Base-by-base conservation (phyloP, 2,797 vertebrate species). In the Poeciliopsis paucimaculata region DNA sequence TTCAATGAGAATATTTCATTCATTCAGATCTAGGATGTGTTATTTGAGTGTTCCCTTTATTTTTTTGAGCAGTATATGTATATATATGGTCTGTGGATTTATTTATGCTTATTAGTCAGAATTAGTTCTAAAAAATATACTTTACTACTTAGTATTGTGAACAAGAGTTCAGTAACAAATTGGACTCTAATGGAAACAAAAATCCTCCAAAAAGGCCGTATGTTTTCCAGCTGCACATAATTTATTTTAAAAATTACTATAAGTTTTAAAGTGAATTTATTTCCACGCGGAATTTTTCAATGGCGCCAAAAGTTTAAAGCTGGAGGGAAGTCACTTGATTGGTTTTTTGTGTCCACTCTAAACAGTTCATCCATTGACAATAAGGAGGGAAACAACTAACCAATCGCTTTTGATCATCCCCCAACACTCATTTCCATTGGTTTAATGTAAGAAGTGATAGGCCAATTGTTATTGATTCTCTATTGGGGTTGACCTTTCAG, bases 301-400 rank as follows among this genome's bases (percentile, higher is more conserved):
- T 86, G 71, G 86, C 87, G 88, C 91, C 82, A 84, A 88, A 89
- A 62, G 18, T 80, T 91, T 82, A 62, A 91, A 91, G 92, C 85
- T 81, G 87, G 95, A 95, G 94, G 95, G 95, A 96, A 92, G 39
- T 8, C 0, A 8, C 1, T 13, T 53, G 16, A 95, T 95, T 95
- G 94, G 95, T 78, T 77, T 53, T 72, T 73, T 75, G 10, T 82
- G 12, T 68, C 53, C 71, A n/a, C 81, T 75, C 39, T 47, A 62
- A 4, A 4, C 28, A 13, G 6, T 1, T 20, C n/a, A 77, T n/a
- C 86, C 86, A 86, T 6, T 81, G 43, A 84, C 41, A 62, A 12
- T 7, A 31, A 60, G n/a, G 51, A 80, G 18, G 0, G 0, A 28
- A 47, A 10, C 28, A 18, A 2, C 26, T 62, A 83, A 49, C 88